Percentiles rank a stretch among this genome's conserved stretches.
Evolutionary conservation across 2,888 invertebrate species (phyloP).

Genomic region (Pimpla rufipes): DNA sequence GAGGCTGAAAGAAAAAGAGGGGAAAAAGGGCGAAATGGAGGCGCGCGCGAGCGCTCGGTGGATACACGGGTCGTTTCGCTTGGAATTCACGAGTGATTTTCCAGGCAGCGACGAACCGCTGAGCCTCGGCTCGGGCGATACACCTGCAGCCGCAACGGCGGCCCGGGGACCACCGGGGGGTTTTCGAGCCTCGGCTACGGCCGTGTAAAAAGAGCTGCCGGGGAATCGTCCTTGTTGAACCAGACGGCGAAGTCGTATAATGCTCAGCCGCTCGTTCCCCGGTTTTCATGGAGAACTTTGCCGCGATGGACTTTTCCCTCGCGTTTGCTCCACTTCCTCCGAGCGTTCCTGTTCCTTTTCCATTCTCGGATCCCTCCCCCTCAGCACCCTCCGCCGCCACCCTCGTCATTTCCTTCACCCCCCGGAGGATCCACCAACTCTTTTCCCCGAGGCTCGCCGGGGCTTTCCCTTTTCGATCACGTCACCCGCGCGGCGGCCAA

Average conservation of each 20-base stretch:
- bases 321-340: conserved; percentile 26
- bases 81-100: conserved; percentile 65
- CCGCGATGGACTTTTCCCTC: conserved; percentile 34
- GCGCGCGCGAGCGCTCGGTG: background rate
- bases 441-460: conserved; percentile 34
- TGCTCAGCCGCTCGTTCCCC: conserved; percentile 47
- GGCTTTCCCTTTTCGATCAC: conserved; percentile 43
- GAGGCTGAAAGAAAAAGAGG: conserved; percentile 25
- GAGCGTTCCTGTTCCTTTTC: conserved; percentile 17
- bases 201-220: conserved; percentile 43
- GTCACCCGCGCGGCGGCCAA: conserved; percentile 39
- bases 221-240: conserved; percentile 62
- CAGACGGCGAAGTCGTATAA: conserved; percentile 62
- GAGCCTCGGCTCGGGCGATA: conserved; percentile 15
- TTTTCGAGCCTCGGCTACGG: conserved; percentile 3
- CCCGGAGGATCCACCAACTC: background rate
- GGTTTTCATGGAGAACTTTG: conserved; percentile 48
- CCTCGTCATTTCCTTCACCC: too few species aligned
- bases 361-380: conserved; percentile 20
- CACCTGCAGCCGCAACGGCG: conserved; percentile 2
- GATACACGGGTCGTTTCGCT: conserved; percentile 58
- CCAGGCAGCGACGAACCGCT: conserved; percentile 30
- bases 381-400: background rate
- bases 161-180: background rate
- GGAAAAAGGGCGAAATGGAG: conserved; percentile 11